phyloP scores from a whole-genome alignment of 2,888 invertebrate species.

The Trichogramma evanescens region DNA sequence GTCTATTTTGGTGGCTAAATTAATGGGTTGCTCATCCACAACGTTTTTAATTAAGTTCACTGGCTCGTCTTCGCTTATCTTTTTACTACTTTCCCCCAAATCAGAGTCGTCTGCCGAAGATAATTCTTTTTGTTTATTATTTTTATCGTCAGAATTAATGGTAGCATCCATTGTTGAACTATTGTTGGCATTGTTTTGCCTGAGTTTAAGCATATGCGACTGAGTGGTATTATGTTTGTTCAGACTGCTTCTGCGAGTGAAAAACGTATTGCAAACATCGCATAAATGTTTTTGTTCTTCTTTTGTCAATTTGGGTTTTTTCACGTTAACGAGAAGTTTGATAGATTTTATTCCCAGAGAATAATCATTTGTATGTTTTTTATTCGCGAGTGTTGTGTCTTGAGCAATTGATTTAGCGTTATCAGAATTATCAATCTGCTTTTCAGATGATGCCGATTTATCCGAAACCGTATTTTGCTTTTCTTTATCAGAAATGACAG shows the following conservation, averaged over 20 bases:
- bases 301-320: constrained; percentile 43
- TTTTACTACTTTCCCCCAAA: neutral
- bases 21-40: too few species aligned
- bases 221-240: constrained; percentile 45
- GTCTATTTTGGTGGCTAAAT: too few species aligned
- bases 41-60: neutral
- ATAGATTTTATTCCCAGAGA: constrained; percentile 36
- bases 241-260: constrained; percentile 42
- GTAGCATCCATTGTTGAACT: too few species aligned
- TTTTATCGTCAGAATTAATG: neutral
- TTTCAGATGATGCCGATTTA: neutral
- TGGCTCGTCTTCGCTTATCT: constrained; percentile 6
- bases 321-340: constrained; percentile 43
- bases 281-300: constrained; percentile 43
- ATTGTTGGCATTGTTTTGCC: constrained; percentile 20
- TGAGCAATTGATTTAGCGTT: neutral
- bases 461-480: neutral
- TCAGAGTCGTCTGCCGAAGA: neutral
- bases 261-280: constrained; percentile 40
- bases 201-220: constrained; percentile 36
- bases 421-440: neutral
- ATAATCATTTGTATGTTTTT: too few species aligned
- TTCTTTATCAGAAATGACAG: neutral
- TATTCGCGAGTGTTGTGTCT: too few species aligned
- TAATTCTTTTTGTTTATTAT: neutral